Base-by-base conservation (phyloP, 1,140 invertebrate genomes). In the Coptotermes formosanus region DNA sequence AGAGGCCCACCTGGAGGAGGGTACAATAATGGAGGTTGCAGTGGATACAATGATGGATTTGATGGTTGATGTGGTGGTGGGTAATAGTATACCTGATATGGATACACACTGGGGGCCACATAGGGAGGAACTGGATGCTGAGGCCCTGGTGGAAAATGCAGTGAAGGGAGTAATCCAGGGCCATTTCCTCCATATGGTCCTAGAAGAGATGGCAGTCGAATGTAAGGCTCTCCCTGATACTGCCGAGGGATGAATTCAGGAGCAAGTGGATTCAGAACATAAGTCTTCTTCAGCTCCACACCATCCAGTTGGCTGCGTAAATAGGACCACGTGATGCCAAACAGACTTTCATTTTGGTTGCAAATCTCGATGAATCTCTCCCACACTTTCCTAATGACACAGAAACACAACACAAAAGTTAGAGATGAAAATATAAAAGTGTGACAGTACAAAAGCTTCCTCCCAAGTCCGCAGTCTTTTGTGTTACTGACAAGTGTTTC, bases 251-350 rank as follows among this genome's bases (percentile, higher is more conserved):
- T 92, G 90, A 97, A 97, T 89, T 96, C 96, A 2, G 95, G 94
- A 0, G 96, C 97, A 64, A 97, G 89, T 0, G 97, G 97, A 91
- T 98, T 97, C 0, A 98, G 90, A 1, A 94, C 94, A 88, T 95
- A 96, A 3, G 93, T 94, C 81, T 95, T 95, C 85, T 95, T 94
- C 86, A 96, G 91, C 89, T 97, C 95, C 9, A 95, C 93, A 38
- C 94, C 93, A 87, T 96, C 95, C 48, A 97, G 90, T 87, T 96
- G 94, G 38, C 93, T 92, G 82, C 94, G 91, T 8, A 97, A 89
- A 44, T 94, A 92, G 0, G 92, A 91, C 93, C 94, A 95, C 2
- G 95, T 95, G 44, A 96, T 94, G 2, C 96, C 96, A 88, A 94
- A 94, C 3, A 97, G 91, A 85, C 95, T 96, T n/a, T 94, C 94